Evolutionary conservation across 1,140 invertebrate species (phyloP).

Genomic region (Leptoteleia sp.): DNA sequence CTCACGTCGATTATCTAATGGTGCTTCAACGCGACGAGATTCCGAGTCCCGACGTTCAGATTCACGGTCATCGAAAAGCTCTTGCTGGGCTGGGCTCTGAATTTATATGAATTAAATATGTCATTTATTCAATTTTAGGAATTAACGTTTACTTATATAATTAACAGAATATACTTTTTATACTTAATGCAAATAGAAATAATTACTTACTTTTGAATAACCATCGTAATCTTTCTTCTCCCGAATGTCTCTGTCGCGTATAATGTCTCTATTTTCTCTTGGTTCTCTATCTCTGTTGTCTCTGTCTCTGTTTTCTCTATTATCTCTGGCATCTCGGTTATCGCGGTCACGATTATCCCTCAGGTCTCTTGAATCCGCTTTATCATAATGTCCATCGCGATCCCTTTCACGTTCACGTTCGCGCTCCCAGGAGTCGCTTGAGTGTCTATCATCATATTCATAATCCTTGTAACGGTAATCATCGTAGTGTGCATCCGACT

Average conservation of each 20-base stretch:
- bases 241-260: constrained; percentile 71
- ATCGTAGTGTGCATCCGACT: constrained; percentile 74
- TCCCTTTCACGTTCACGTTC: constrained; percentile 68
- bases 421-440: constrained; percentile 75
- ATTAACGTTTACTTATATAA: no score
- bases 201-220: constrained; percentile 77
- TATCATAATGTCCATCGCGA: constrained; percentile 76
- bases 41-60: constrained; percentile 64
- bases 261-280: constrained; percentile 63
- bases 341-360: constrained; percentile 71
- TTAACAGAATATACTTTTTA: no score
- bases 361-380: constrained; percentile 64
- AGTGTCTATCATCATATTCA: constrained; percentile 77
- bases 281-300: constrained; percentile 46
- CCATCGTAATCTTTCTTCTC: constrained; percentile 78
- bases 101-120: constrained; percentile 6
- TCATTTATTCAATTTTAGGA: background rate
- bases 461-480: constrained; percentile 78
- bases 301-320: constrained; percentile 52
- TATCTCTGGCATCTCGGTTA: constrained; percentile 61
- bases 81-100: constrained; percentile 73
- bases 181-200: no score
- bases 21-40: constrained; percentile 63
- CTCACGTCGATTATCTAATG: constrained; percentile 64
- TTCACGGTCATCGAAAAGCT: constrained; percentile 80